Evolutionary conservation across 30 jellyfish, hydroid and myxozoan genomes (phyloP), one percentile per base, ranked within the genome.

Genomic region (Cassiopea andromeda): DNA sequence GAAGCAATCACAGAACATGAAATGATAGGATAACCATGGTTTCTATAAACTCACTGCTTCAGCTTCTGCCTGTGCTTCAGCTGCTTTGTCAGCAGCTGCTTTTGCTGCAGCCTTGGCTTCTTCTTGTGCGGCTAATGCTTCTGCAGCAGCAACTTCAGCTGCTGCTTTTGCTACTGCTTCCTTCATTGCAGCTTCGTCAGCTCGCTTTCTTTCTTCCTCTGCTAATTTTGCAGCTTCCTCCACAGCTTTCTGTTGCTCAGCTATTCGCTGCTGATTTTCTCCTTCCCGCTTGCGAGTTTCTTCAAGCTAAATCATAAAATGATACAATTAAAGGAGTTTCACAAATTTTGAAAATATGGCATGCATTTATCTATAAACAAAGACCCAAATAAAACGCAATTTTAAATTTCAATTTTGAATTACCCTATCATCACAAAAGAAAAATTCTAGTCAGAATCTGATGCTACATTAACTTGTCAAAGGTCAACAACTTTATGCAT

Each of bases 211-310:
- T 75, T 88, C 91, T 44, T 88, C 95, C 47, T 78, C 95, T 19
- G 95, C 95, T 14, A 48, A 54, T 3, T 54, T 60, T 0, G 95
- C 91, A 44, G 95, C 91, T 16, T 83, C 93, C 80, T 81, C 90
- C 44, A 89, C 85, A 18, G 85, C 87, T 50, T n/a, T 72, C 50
- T 74, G 88, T 50, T 86, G 93, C 72, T 86, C 93, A 19, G 77
- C 79, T 48, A 86, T 86, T 75, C 81, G 69, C 70, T 89, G 91
- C 60, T 82, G 90, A 50, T 95, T 96, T 68, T 91, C 99, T 48
- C 87, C 97, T 78, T 95, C 98, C 48, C 97, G 73, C 48, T 17
- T 18, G 72, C 92, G 97, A 74, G 99, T 92, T 48, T 90, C 98
- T 70, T 81, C 98, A 46, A 95, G 93, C 97, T 91, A 54, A 54